Percentiles rank a stretch among this genome's conserved stretches.
Conservation (phyloP, 1,140 invertebrate species). For the Drosophila dunni region DNA sequence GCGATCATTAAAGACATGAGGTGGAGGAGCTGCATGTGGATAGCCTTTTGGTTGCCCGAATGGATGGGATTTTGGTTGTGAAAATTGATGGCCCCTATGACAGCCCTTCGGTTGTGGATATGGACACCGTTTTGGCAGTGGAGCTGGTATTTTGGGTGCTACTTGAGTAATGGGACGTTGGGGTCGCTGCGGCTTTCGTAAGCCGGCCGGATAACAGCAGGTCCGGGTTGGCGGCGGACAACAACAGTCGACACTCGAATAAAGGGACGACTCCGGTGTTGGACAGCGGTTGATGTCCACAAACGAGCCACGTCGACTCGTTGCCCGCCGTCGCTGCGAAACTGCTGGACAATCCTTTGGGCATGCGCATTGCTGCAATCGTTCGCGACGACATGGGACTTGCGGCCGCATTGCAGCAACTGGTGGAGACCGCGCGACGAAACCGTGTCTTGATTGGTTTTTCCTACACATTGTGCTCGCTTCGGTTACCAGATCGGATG, state of each 20-base stretch:
- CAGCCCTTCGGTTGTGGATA: neutral
- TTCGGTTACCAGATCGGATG: neutral
- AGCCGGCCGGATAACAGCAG: neutral
- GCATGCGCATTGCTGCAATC: neutral
- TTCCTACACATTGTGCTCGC: neutral
- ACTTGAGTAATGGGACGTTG: neutral
- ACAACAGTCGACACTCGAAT: neutral
- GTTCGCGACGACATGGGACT: neutral
- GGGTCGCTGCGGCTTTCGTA: neutral
- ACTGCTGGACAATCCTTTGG: neutral
- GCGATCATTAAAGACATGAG: neutral
- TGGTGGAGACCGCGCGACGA: slow-evolving; percentile 29
- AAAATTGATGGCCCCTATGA: neutral
- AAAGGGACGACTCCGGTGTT: too few relatives aligned
- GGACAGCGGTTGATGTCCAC: neutral
- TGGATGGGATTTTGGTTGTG: neutral
- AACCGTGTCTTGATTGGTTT: slow-evolving; percentile 31
- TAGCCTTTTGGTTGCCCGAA: neutral
- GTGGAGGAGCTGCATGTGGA: neutral
- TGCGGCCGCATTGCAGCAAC: neutral
- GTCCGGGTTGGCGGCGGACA: slow-evolving; percentile 4
- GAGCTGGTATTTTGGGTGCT: neutral
- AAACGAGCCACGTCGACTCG: neutral
- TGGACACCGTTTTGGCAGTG: neutral
- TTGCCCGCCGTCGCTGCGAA: neutral